Percentiles rank a stretch among this genome's conserved stretches.
phyloP scores from a whole-genome alignment of 1,140 invertebrate genomes.

The Carposina sasakii region DNA sequence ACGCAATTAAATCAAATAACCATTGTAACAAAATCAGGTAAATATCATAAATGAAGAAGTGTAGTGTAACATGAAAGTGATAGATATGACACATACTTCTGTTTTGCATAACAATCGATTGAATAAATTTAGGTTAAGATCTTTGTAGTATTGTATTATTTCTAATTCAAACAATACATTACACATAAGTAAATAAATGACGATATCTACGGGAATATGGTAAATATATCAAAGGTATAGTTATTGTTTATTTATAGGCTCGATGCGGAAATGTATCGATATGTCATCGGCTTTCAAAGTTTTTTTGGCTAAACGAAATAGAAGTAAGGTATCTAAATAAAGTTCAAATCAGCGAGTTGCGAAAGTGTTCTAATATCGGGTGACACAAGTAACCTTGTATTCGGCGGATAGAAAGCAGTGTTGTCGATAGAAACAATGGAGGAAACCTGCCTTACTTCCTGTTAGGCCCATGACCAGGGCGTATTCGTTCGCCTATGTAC shows the following conservation, averaged over 20 bases:
- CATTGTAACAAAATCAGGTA: slow-evolving; percentile 46
- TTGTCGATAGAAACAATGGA: slow-evolving; percentile 51
- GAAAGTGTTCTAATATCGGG: slow-evolving; percentile 55
- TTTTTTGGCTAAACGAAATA: slow-evolving; percentile 39
- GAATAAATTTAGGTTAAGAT: slow-evolving; percentile 70
- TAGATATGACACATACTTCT: slow-evolving; percentile 49
- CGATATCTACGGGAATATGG: too few relatives aligned
- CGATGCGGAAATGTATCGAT: slow-evolving; percentile 57
- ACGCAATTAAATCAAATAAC: slow-evolving; percentile 38
- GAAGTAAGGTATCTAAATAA: slow-evolving; percentile 33
- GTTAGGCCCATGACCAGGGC: too few relatives aligned
- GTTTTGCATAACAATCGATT: slow-evolving; percentile 72
- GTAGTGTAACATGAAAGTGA: slow-evolving; percentile 34
- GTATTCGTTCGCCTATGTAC: too few relatives aligned
- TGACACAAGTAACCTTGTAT: slow-evolving; percentile 64
- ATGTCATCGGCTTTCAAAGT: slow-evolving; percentile 59
- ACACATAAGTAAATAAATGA: too few relatives aligned
- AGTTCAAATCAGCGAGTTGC: slow-evolving; percentile 54
- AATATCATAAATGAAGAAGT: slow-evolving; percentile 32
- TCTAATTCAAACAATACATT: slow-evolving; percentile 43
- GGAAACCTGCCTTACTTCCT: slow-evolving; percentile 50
- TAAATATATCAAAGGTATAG: too few relatives aligned
- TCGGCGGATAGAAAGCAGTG: slow-evolving; percentile 59
- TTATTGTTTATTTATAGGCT: slow-evolving; percentile 63
- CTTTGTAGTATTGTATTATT: slow-evolving; percentile 57